Conservation (phyloP, 2,113 vertebrate species). For the Urocynchramus pylzowi region DNA sequence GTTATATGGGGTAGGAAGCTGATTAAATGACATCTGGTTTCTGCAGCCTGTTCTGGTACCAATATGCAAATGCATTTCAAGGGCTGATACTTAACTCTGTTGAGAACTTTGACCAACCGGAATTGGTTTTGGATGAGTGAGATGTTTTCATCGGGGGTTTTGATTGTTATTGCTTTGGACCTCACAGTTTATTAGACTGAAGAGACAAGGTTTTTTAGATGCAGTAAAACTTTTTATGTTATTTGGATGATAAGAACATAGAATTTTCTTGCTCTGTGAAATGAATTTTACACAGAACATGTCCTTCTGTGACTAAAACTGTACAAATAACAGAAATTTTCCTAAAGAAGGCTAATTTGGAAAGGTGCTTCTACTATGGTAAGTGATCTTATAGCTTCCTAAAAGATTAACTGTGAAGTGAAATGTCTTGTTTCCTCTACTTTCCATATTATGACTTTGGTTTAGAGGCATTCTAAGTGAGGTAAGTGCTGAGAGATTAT, state of each 20-base stretch:
- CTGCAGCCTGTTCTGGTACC: background rate
- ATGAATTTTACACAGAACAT: background rate
- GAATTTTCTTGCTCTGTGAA: background rate
- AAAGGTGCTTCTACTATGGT: background rate
- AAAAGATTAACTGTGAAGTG: background rate
- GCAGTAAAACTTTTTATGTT: background rate
- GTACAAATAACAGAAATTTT: background rate
- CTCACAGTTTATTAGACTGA: background rate
- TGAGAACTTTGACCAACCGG: background rate
- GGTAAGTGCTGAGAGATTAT: constrained; percentile 23
- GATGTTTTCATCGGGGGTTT: background rate
- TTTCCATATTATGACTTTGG: background rate
- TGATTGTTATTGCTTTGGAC: background rate
- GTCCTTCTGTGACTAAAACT: background rate
- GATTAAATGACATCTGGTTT: background rate
- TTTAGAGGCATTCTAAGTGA: background rate
- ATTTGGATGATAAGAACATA: background rate
- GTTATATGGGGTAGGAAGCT: background rate
- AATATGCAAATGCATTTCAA: background rate
- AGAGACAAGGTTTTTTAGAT: background rate
- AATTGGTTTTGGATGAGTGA: background rate
- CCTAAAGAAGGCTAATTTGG: background rate
- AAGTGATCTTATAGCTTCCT: background rate
- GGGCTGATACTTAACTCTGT: background rate
- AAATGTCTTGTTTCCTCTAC: background rate